Evolutionary conservation across 53 echinoderm and acorn worm genomes (phyloP).

Genomic region (Holothuria scabra): DNA sequence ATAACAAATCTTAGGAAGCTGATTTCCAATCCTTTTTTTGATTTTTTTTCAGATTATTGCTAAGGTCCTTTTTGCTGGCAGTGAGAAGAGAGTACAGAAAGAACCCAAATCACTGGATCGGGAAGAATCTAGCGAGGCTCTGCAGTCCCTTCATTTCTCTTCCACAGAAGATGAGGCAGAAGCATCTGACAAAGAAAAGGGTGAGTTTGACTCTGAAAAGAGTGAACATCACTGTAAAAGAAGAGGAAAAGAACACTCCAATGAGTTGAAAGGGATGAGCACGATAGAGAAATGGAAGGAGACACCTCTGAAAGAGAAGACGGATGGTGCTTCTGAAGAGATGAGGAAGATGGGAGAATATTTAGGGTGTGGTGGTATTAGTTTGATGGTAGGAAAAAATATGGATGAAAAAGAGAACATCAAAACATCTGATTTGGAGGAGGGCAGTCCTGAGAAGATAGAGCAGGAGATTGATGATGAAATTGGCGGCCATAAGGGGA

Average conservation of each 20-base stretch:
- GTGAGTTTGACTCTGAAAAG: not conserved
- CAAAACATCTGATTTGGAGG: conserved; percentile 25
- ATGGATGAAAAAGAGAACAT: conserved; percentile 18
- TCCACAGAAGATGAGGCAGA: conserved; percentile 23
- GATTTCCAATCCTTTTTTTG: too few relatives aligned
- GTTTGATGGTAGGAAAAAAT: conserved; percentile 20
- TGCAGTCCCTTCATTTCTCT: conserved; percentile 12
- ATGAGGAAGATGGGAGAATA: too few relatives aligned
- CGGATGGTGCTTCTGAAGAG: too few relatives aligned
- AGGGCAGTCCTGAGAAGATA: not conserved
- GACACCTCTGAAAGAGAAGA: too few relatives aligned
- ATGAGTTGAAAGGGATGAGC: too few relatives aligned
- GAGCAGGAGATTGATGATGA: not conserved
- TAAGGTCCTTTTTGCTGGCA: conserved; percentile 66
- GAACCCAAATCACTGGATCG: not conserved
- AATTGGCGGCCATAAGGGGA: not conserved
- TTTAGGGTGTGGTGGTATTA: not conserved
- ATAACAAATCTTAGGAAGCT: too few relatives aligned
- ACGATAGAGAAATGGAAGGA: too few relatives aligned
- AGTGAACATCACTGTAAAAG: not conserved
- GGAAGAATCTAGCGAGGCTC: conserved; percentile 4
- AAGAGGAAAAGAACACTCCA: too few relatives aligned
- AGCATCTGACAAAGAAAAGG: not conserved
- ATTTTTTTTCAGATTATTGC: conserved; percentile 45
- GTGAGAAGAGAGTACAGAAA: not conserved